Conservation (phyloP, 2,888 invertebrate genomes). For the Automeris io region DNA sequence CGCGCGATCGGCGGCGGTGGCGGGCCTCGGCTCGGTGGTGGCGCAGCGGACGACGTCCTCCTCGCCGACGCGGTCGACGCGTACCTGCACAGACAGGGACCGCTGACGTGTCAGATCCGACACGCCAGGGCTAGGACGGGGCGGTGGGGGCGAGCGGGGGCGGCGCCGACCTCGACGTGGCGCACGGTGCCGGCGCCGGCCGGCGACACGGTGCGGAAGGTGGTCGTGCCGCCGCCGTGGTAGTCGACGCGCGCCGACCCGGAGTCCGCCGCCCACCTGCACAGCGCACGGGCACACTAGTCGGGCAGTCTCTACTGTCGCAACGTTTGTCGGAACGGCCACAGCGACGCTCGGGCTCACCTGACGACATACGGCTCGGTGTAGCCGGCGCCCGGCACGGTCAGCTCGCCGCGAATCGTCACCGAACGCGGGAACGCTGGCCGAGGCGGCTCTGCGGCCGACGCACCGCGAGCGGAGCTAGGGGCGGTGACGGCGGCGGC, state of each 20-base stretch:
- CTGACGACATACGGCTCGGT: background rate
- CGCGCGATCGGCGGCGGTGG: slow-evolving; percentile 26
- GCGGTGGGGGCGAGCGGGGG: background rate
- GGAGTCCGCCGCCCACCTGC: slow-evolving; percentile 50
- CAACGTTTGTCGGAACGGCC: background rate
- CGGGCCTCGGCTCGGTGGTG: slow-evolving; percentile 21
- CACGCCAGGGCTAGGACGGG: background rate
- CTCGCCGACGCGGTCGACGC: slow-evolving; percentile 40
- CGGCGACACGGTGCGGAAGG: slow-evolving; percentile 31
- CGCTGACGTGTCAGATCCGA: background rate
- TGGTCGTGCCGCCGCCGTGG: slow-evolving; percentile 43
- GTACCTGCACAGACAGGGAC: slow-evolving; percentile 26
- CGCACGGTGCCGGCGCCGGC: slow-evolving; percentile 39
- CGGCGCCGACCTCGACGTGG: slow-evolving; percentile 30
- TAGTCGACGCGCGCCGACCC: slow-evolving; percentile 47
- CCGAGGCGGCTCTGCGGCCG: background rate
- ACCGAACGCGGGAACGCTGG: background rate
- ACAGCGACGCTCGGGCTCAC: background rate
- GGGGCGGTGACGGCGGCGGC: background rate
- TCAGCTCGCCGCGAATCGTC: background rate
- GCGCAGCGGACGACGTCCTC: slow-evolving; percentile 35
- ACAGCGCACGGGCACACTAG: too few relatives aligned
- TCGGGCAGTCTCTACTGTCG: background rate
- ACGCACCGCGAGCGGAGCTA: too few relatives aligned
- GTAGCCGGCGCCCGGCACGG: background rate